Evolutionary conservation across 1,140 invertebrate genomes (phyloP).

Genomic region (Procambarus clarkii): DNA sequence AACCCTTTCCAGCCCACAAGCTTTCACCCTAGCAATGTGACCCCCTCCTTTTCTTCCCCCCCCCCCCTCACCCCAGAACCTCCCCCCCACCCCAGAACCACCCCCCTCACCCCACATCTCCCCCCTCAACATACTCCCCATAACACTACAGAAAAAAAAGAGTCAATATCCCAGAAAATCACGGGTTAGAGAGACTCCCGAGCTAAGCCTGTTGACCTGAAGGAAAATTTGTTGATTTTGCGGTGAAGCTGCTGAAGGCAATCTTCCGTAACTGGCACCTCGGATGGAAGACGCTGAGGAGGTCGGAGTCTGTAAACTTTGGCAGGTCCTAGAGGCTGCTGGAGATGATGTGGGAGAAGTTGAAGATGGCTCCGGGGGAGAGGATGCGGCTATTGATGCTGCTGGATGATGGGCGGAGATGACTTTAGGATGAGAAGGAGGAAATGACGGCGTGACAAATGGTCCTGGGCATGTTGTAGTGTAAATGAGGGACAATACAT

Average conservation of each 20-base stretch:
- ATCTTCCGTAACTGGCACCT: slow-evolving; percentile 27
- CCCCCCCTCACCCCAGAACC: too few relatives aligned
- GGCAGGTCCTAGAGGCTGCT: too few relatives aligned
- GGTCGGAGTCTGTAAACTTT: neutral
- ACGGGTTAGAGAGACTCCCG: neutral
- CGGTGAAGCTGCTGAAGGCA: slow-evolving; percentile 2
- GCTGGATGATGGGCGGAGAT: too few relatives aligned
- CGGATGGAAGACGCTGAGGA: slow-evolving; percentile 14
- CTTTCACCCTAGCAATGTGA: too few relatives aligned
- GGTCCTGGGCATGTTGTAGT: too few relatives aligned
- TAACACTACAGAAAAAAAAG: neutral
- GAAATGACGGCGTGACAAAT: too few relatives aligned
- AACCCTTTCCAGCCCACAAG: too few relatives aligned
- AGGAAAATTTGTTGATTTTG: slow-evolving; percentile 42
- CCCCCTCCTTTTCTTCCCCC: too few relatives aligned
- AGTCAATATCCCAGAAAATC: neutral
- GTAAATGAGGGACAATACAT: too few relatives aligned
- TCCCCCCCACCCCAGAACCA: neutral
- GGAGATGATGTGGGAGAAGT: neutral
- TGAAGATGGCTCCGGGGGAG: neutral
- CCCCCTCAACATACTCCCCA: too few relatives aligned
- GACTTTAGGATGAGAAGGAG: too few relatives aligned
- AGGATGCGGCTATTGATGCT: too few relatives aligned
- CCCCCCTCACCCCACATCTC: neutral
- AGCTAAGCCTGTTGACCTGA: slow-evolving; percentile 4